A percentile compares a stretch with the other conserved stretches of the same genome.
Evolutionary conservation across 2,113 vertebrate species (phyloP).

Genomic region (Aegotheles bennettii): DNA sequence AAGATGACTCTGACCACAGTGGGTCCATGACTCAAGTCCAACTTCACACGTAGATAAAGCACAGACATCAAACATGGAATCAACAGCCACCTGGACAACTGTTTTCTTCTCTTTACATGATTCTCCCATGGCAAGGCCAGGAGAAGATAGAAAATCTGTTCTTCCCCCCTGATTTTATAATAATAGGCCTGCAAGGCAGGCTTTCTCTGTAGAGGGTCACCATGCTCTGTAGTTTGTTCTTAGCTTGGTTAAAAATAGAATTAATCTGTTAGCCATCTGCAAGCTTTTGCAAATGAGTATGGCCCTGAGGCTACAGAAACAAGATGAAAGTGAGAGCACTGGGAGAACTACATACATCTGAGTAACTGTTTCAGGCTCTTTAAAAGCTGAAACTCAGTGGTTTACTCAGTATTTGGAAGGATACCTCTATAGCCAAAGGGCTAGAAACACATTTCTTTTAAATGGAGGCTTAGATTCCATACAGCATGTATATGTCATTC

Average conservation of each 20-base stretch:
- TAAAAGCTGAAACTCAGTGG: neutral
- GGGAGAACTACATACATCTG: neutral
- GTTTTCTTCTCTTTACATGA: neutral
- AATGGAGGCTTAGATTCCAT: neutral
- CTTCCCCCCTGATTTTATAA: neutral
- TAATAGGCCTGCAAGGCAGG: neutral
- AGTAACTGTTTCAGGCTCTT: conserved; percentile 18
- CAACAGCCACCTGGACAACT: neutral
- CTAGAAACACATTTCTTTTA: neutral
- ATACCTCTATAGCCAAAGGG: neutral
- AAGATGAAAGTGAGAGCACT: neutral
- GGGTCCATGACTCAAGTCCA: neutral
- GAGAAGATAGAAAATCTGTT: neutral
- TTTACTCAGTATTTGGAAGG: neutral
- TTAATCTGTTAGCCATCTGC: neutral
- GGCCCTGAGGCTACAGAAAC: conserved; percentile 15
- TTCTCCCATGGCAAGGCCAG: neutral
- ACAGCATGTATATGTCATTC: neutral
- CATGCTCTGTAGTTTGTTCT: neutral
- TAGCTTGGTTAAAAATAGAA: conserved; percentile 24
- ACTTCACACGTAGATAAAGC: neutral
- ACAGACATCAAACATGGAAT: neutral
- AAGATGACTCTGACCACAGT: neutral
- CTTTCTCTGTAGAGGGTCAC: neutral
- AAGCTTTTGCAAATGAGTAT: neutral